These are phyloP conservation scores for Geotria australis DNA, from an alignment of 2,797 vertebrate species.

Conservation along the genomic window DNA sequence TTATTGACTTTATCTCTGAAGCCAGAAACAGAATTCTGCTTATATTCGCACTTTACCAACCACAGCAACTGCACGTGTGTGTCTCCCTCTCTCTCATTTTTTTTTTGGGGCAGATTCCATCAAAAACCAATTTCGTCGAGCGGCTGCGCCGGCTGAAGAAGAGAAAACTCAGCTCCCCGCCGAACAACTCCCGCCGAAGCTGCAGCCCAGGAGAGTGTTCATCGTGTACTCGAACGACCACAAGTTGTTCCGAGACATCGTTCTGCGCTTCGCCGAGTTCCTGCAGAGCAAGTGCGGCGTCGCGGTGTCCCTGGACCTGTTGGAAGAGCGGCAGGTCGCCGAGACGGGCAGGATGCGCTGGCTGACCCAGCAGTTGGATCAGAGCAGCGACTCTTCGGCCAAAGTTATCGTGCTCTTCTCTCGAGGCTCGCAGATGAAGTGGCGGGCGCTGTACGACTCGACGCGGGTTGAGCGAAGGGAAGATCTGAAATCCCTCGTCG, in stretches of 20 bases:
- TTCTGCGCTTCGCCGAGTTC: slow-evolving; percentile 57
- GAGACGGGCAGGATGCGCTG: slow-evolving; percentile 37
- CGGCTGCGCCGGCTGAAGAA: no score
- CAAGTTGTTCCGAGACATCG: slow-evolving; percentile 36
- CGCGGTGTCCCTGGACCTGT: slow-evolving; percentile 41
- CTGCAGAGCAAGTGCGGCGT: slow-evolving; percentile 43
- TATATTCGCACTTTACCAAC: no score
- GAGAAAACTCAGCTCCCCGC: no score
- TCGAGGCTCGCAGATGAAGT: slow-evolving; percentile 49
- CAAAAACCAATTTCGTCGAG: no score
- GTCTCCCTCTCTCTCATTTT: no score
- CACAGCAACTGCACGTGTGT: no score
- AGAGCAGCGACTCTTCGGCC: slow-evolving; percentile 22
- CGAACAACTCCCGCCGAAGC: neutral
- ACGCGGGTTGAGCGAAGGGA: slow-evolving; percentile 20
- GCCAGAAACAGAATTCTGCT: no score
- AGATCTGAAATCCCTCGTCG: slow-evolving; percentile 21
- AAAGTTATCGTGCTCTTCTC: slow-evolving; percentile 73
- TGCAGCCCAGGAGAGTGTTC: slow-evolving; percentile 22
- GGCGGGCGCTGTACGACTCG: slow-evolving; percentile 34
- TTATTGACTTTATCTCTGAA: no score
- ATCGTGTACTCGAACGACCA: slow-evolving; percentile 78
- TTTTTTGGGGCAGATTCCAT: no score
- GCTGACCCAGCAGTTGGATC: slow-evolving; percentile 41
- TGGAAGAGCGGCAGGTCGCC: slow-evolving; percentile 32